Base-by-base conservation (phyloP, 2,888 invertebrate species). In the Ptychoptera contaminata region DNA sequence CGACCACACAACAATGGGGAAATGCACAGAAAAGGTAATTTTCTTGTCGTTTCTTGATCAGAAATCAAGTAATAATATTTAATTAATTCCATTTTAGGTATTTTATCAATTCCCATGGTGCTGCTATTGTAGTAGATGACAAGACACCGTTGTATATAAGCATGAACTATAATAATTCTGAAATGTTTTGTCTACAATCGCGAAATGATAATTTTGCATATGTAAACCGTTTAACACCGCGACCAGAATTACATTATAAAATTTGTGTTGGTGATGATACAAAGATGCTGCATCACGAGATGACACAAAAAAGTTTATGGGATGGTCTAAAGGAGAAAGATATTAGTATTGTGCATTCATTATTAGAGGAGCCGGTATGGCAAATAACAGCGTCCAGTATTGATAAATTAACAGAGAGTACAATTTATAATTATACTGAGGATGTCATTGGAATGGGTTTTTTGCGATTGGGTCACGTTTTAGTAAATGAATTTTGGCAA, bases 311-410 rank as follows among this genome's bases (percentile, higher is more conserved):
- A 53, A 79, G 81, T 1, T 59, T 86, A 1, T 88, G 87, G 86
- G 87, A 88, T 54, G 86, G 86, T 0, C 58, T 87, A 0, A 85
- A 82, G 53, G 79, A 82, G 29, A 76, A 79, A 40, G 87, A 87
- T 45, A 72, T 80, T 44, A 73, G 77, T 47, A 76, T 79, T 0
- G 70, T 88, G 44, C 78, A 83, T 51, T 78, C 82, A 0, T 61
- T 90, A 10, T 71, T 90, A 36, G 79, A 81, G 1, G 87, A 87
- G 58, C 90, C 90, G 0, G 78, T 91, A 0, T 91, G 90, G 87
- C 81, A 84, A 59, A 82, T 90, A 46, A 80, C 84, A 1, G 78
- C 83, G 0, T 69, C 70, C 6, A 73, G 72, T 49, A 78, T 76
- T 54, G 69, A 71, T 32, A 74, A 76, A 49, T 63, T 82, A 5